Conservation (phyloP, 2,888 invertebrate genomes). For the Plemyria rubiginata region DNA sequence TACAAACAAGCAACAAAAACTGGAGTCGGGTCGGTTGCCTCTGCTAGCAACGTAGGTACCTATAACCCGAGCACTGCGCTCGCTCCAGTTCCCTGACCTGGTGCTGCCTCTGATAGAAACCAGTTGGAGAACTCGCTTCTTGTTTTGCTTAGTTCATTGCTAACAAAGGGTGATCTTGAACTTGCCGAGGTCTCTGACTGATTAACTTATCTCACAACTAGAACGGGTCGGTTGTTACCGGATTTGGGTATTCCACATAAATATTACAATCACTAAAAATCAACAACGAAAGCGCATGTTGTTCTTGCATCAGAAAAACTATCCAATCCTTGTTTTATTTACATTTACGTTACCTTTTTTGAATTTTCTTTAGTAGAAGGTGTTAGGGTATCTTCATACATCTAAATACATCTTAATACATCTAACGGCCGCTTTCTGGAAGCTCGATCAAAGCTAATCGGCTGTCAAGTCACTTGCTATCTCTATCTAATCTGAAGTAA, state of each 20-base stretch:
- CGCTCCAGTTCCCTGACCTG: constrained; percentile 43
- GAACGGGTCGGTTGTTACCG: constrained; percentile 20
- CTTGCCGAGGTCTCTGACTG: constrained; percentile 42
- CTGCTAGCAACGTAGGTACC: constrained; percentile 33
- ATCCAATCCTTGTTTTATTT: not conserved
- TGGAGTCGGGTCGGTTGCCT: constrained; percentile 25
- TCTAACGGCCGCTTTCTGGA: too few relatives aligned
- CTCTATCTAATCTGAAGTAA: too few relatives aligned
- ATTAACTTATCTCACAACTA: constrained; percentile 38
- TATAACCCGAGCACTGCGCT: constrained; percentile 22
- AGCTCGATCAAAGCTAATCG: too few relatives aligned
- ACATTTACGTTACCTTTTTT: not conserved
- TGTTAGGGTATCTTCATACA: too few relatives aligned
- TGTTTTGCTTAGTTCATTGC: constrained; percentile 1
- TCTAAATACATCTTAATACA: too few relatives aligned
- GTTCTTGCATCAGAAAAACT: constrained; percentile 45
- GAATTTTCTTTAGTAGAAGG: not conserved
- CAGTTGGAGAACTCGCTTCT: constrained; percentile 15
- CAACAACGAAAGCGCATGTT: constrained; percentile 34
- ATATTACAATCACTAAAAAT: constrained; percentile 6
- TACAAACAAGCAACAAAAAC: constrained; percentile 53
- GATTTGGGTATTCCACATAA: constrained; percentile 4
- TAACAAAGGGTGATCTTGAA: constrained; percentile 43
- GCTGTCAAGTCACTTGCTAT: too few relatives aligned
- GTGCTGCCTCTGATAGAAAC: constrained; percentile 40